Evolutionary conservation across 64 coral and sea anemone genomes (phyloP).

Genomic region (Montipora efflorescens): DNA sequence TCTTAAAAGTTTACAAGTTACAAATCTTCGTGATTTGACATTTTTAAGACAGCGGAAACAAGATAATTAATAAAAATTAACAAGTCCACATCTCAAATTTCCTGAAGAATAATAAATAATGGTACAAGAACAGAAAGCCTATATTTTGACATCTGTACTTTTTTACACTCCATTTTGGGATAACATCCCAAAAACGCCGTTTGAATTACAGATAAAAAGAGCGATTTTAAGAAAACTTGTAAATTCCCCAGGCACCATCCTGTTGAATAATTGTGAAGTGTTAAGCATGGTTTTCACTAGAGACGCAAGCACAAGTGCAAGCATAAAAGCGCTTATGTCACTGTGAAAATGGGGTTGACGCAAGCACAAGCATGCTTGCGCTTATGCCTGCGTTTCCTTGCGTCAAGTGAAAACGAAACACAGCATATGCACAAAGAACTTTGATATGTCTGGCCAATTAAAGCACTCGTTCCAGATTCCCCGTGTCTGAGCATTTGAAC

Average conservation of each 20-base stretch:
- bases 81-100: neutral
- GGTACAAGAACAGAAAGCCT: neutral
- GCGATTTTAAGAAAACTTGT: neutral
- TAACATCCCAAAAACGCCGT: neutral
- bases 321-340: too few species aligned
- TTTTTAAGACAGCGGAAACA: neutral
- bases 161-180: neutral
- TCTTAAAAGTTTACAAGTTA: neutral
- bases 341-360: too few species aligned
- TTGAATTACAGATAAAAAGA: neutral
- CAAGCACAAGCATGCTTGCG: too few species aligned
- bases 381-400: too few species aligned
- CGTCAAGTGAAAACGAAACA: too few species aligned
- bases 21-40: neutral
- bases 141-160: neutral
- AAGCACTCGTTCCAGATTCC: too few species aligned
- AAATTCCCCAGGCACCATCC: neutral
- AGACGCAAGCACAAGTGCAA: too few species aligned
- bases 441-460: too few species aligned
- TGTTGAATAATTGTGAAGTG: too few species aligned
- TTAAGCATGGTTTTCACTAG: too few species aligned
- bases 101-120: neutral
- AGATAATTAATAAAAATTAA: neutral
- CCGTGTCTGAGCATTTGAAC: too few species aligned
- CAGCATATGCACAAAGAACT: too few species aligned